Percentiles rank a stretch among this genome's conserved stretches.
Conservation (phyloP, 2,888 invertebrate species). For the Agrochola lota region DNA sequence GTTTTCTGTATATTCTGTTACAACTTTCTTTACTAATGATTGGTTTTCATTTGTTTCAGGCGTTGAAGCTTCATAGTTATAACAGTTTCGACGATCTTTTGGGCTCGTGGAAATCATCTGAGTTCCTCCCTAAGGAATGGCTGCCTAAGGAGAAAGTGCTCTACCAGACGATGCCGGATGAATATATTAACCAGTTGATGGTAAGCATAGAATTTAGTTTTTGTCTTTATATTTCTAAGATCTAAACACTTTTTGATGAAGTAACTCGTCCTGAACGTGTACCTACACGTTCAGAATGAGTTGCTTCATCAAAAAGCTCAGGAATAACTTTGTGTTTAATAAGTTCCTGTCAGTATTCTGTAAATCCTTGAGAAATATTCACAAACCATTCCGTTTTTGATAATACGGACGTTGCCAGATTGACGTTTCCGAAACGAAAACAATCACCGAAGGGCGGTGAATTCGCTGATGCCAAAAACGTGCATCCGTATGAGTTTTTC, state of each 20-base stretch:
- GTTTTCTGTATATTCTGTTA: not conserved
- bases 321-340: not conserved
- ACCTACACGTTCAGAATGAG: not conserved
- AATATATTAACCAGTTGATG: constrained; percentile 78
- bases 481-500: constrained; percentile 89
- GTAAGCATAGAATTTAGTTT: constrained; percentile 72
- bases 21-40: constrained; percentile 17
- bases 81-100: constrained; percentile 76
- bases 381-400: constrained; percentile 49
- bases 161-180: constrained; percentile 73
- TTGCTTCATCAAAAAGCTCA: not conserved
- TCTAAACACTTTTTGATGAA: too few species aligned
- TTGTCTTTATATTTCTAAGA: not conserved
- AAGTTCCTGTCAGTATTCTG: not conserved
- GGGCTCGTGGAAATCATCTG: constrained; percentile 73
- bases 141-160: constrained; percentile 81
- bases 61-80: constrained; percentile 77
- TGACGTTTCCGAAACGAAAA: constrained; percentile 77
- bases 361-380: constrained; percentile 23
- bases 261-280: too few species aligned
- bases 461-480: constrained; percentile 89
- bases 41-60: constrained; percentile 80
- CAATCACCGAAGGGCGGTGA: constrained; percentile 83
- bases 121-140: constrained; percentile 80
- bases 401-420: constrained; percentile 69